Base-by-base conservation (phyloP, 2,113 vertebrate species). In the Capreolus pygargus region DNA sequence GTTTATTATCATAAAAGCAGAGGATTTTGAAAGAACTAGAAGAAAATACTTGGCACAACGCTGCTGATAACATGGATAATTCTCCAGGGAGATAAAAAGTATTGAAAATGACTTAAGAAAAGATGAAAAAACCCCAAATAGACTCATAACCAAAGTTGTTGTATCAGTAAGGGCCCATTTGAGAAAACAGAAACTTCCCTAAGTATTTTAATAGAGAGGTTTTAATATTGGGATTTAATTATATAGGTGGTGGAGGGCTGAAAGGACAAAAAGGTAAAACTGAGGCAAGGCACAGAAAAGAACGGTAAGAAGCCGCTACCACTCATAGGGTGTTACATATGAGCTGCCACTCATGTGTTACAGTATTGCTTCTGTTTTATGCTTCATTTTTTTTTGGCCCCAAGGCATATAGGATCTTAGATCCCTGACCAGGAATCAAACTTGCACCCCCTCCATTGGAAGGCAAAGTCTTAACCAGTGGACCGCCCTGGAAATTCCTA, bases 11-110 rank as follows among this genome's bases (percentile, higher is more conserved):
- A 57, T 11, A 94, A 61, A 74, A 83, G 74, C 21, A 92, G 45
- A 83, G 13, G 54, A 94, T 87, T 7, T 55, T 70, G 30, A 97
- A 90, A 83, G 61, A 95, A 82, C 55, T 57, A 67, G 70, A 97
- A 82, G 67, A 81, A 96, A 84, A 89, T 78, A 54, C 23, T 58
- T 94, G 33, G 11, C 33, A 39, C 30, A 74, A 39, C 6, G 78
- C 39, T 90, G n/a, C 52, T 30, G 54, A 82, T 27, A 39, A 78
- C 47, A 55, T 82, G 45, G 28, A 30, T 93, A 82, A 61, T 50
- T 91, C 81, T 58, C 25, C 47, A 47, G 52, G 76, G 91, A 86
- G 14, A 93, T 47, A 47, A 70, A 81, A 60, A 28, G 5, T 76
- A 74, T 81, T 86, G 54, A 81, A 61, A 76, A 78, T 78, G 30